Conservation (phyloP, 92 coral and sea anemone species). For the Heteractis magnifica region DNA sequence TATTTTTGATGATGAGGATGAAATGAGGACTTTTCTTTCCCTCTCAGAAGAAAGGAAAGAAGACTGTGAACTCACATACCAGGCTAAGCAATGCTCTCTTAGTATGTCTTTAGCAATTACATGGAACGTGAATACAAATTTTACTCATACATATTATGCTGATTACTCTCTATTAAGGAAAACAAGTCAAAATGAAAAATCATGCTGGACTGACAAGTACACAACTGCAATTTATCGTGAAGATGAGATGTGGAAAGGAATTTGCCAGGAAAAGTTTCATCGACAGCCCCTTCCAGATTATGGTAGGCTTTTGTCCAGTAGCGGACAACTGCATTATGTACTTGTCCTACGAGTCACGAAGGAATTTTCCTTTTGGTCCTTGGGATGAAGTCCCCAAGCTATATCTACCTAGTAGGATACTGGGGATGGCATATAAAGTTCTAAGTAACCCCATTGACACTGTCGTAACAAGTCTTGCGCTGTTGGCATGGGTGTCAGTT, state of each 20-base stretch:
- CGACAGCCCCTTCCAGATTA: background rate
- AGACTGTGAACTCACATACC: slow-evolving; percentile 18
- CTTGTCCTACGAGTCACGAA: background rate
- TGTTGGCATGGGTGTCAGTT: background rate
- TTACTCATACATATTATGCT: no score
- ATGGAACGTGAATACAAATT: background rate
- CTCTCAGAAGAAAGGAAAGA: background rate
- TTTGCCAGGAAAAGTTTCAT: background rate
- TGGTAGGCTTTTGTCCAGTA: background rate
- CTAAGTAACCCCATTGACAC: background rate
- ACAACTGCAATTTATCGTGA: background rate
- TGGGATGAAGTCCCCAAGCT: background rate
- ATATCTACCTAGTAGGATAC: background rate
- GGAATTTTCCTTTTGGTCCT: background rate
- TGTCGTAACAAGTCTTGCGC: background rate
- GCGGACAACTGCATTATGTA: background rate
- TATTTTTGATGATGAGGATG: slow-evolving; percentile 49
- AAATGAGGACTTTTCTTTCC: slow-evolving; percentile 8
- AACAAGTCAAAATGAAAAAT: background rate
- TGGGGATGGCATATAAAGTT: no score
- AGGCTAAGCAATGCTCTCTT: slow-evolving; percentile 21
- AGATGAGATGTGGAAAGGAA: background rate
- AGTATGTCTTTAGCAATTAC: slow-evolving; percentile 12
- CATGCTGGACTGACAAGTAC: background rate
- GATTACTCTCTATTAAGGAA: background rate